phyloP scores from a whole-genome alignment of 2,113 vertebrate species.

The Syngnathus floridae region DNA sequence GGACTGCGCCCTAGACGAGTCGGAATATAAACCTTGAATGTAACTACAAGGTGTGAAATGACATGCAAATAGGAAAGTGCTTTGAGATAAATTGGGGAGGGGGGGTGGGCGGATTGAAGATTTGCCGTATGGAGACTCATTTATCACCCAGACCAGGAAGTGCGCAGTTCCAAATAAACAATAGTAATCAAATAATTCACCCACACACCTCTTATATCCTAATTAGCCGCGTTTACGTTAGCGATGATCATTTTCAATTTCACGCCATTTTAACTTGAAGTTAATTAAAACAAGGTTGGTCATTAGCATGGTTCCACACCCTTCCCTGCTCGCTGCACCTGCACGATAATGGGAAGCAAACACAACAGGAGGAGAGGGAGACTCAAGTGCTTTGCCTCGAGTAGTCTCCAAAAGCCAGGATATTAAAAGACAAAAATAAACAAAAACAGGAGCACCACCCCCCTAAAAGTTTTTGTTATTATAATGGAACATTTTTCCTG shows the following conservation, averaged over 20 bases:
- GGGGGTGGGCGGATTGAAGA: background rate
- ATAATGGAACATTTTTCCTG: background rate
- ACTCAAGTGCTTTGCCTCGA: slow-evolving; percentile 39
- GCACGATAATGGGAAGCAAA: slow-evolving; percentile 61
- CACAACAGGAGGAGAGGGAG: slow-evolving; percentile 31
- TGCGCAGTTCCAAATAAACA: slow-evolving; percentile 66
- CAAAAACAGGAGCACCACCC: slow-evolving; percentile 26
- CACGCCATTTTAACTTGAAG: slow-evolving; percentile 75
- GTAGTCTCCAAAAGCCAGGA: slow-evolving; percentile 28
- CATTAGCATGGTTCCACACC: slow-evolving; percentile 64
- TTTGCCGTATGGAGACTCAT: slow-evolving; percentile 42
- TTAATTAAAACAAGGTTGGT: slow-evolving; percentile 75
- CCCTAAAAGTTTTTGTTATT: slow-evolving; percentile 12
- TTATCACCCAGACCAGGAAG: slow-evolving; percentile 50
- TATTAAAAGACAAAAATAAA: slow-evolving; percentile 23
- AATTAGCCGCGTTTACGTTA: slow-evolving; percentile 74
- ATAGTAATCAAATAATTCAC: slow-evolving; percentile 69
- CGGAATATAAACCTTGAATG: slow-evolving; percentile 4
- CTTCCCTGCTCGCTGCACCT: slow-evolving; percentile 56
- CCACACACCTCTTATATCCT: slow-evolving; percentile 66
- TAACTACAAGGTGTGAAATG: slow-evolving; percentile 5
- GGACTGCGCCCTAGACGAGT: too few species aligned
- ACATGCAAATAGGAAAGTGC: slow-evolving; percentile 1
- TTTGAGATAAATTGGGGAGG: slow-evolving; percentile 8
- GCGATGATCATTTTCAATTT: slow-evolving; percentile 78